These are phyloP conservation scores for Melanotaenia maccullochi DNA, from an alignment of 2,797 vertebrate genomes.

Conservation along the genomic window DNA sequence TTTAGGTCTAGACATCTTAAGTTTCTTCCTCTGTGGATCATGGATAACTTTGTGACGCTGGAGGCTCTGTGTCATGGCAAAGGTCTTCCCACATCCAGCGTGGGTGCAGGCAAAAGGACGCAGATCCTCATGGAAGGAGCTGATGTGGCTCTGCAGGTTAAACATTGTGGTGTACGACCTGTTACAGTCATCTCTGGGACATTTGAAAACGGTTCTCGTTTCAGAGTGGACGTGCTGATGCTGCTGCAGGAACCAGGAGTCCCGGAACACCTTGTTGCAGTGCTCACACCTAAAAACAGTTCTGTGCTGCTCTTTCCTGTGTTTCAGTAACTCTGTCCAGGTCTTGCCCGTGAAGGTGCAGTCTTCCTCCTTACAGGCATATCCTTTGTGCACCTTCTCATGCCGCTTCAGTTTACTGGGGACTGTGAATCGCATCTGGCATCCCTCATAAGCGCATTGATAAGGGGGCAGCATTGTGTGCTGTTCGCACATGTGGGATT, in stretches of 20 bases:
- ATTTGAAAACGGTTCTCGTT: constrained; percentile 79
- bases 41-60: constrained; percentile 86
- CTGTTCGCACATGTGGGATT: constrained; percentile 87
- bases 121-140: constrained; percentile 90
- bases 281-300: constrained; percentile 78
- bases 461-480: constrained; percentile 86
- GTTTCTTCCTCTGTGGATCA: constrained; percentile 87
- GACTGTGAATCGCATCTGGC: constrained; percentile 83
- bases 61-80: constrained; percentile 93
- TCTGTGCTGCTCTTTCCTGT: constrained; percentile 83
- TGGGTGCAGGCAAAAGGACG: constrained; percentile 85
- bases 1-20: constrained; percentile 50
- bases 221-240: constrained; percentile 86
- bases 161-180: constrained; percentile 91
- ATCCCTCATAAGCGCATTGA: constrained; percentile 87
- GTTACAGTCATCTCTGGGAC: constrained; percentile 85
- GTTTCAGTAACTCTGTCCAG: constrained; percentile 90
- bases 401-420: constrained; percentile 87
- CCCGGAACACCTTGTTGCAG: constrained; percentile 86
- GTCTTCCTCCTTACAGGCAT: constrained; percentile 84
- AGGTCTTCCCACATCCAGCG: constrained; percentile 84
- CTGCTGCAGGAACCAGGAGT: constrained; percentile 86
- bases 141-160: constrained; percentile 92
- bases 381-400: constrained; percentile 90
- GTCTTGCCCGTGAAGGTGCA: constrained; percentile 89